Percentiles rank a stretch among this genome's conserved stretches.
These are phyloP conservation scores for Thereva nobilitata DNA, from an alignment of 2,888 invertebrate species.

Conservation along the genomic window DNA sequence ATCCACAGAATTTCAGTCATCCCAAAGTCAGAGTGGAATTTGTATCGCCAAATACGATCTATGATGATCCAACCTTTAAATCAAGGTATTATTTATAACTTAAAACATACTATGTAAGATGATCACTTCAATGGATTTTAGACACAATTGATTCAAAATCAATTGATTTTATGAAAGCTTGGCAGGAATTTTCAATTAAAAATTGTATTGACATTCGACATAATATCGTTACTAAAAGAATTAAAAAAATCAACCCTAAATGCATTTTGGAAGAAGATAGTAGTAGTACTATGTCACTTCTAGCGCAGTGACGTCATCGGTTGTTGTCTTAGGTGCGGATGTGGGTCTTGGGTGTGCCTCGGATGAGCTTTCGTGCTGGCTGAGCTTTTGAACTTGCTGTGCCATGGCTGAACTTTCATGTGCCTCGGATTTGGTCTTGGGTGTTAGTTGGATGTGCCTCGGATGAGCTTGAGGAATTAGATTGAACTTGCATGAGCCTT, in stretches of 20 bases:
- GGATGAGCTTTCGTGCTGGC: no score
- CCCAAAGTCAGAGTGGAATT: constrained; percentile 23
- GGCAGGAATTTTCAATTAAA: constrained; percentile 28
- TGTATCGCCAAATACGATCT: constrained; percentile 31
- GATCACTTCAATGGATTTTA: constrained; percentile 38
- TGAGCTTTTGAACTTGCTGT: no score
- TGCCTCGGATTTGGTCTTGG: no score
- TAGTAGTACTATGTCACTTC: no score
- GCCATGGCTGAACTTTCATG: no score
- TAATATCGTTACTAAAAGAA: constrained; percentile 14
- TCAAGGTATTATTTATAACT: constrained; percentile 16
- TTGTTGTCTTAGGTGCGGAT: no score
- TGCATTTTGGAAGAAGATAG: constrained; percentile 18
- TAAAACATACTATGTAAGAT: no score
- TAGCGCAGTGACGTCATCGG: no score
- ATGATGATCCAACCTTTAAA: constrained; percentile 21
- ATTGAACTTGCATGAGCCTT: no score
- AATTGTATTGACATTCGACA: constrained; percentile 8
- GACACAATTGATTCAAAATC: constrained; percentile 37
- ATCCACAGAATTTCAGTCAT: constrained; percentile 27
- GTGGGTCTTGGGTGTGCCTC: no score
- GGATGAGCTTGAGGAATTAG: no score
- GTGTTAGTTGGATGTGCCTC: no score
- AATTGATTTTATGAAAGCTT: constrained; percentile 35
- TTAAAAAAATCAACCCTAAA: constrained; percentile 29